Percentiles rank a stretch among this genome's conserved stretches.
Evolutionary conservation across 1,140 invertebrate genomes (phyloP).

Genomic region (Drosophila paulistorum): DNA sequence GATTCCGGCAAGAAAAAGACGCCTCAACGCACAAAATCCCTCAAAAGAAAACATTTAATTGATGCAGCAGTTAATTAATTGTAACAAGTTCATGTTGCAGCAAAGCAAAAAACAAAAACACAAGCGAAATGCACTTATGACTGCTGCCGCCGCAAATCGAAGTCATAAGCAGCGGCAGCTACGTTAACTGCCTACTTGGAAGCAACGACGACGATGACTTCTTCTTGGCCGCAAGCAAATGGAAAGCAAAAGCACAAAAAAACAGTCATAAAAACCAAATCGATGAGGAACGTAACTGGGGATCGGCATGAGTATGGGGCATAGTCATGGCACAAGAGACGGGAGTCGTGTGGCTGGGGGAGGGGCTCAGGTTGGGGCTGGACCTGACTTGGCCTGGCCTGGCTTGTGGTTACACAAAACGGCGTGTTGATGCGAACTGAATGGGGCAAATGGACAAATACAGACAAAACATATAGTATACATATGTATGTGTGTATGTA

Average conservation of each 20-base stretch:
- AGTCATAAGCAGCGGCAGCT: conserved; percentile 70
- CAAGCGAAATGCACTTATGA: conserved; percentile 47
- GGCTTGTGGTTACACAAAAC: conserved; percentile 59
- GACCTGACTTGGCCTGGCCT: conserved; percentile 2
- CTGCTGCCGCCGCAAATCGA: conserved; percentile 50
- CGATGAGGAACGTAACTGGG: conserved; percentile 43
- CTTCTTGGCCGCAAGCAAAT: background rate
- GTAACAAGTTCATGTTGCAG: conserved; percentile 58
- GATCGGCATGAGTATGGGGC: background rate
- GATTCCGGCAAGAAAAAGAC: conserved; percentile 41
- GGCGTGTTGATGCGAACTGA: conserved; percentile 77
- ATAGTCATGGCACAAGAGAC: background rate
- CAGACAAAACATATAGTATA: conserved; percentile 31
- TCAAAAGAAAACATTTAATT: conserved; percentile 61
- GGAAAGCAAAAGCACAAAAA: conserved; percentile 4
- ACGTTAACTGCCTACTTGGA: conserved; percentile 49
- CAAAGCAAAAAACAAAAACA: conserved; percentile 27
- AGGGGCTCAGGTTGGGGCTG: conserved; percentile 17
- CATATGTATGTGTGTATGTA: no score
- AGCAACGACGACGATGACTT: background rate
- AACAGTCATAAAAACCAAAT: conserved; percentile 51
- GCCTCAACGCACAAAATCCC: conserved; percentile 6
- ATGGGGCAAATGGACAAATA: conserved; percentile 40
- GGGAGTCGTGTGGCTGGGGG: background rate
- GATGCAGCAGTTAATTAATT: conserved; percentile 77